Percentiles rank a stretch among this genome's conserved stretches.
Conservation (phyloP, 2,113 vertebrate genomes). For the Oxygymnocypris stewartii region DNA sequence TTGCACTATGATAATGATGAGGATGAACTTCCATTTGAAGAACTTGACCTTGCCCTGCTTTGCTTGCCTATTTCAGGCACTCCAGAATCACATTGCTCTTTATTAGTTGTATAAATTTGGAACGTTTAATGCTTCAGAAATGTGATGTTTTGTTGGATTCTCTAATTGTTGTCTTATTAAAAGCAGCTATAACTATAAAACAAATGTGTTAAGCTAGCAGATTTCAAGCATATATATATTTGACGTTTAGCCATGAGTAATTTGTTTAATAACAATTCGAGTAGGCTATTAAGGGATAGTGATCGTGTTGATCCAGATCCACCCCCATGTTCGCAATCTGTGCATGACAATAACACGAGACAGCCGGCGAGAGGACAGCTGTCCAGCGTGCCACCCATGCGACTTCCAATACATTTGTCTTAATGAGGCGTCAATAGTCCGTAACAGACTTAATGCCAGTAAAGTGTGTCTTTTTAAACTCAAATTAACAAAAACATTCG, state of each 20-base stretch:
- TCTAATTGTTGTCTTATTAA: not conserved
- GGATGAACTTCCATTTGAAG: slow-evolving; percentile 35
- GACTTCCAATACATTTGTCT: not conserved
- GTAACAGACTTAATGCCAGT: not conserved
- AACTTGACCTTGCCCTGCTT: slow-evolving; percentile 37
- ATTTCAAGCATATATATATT: not conserved
- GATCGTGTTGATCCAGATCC: slow-evolving; percentile 29
- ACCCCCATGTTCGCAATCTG: slow-evolving; percentile 23
- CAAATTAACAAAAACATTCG: too few species aligned
- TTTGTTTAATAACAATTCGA: not conserved
- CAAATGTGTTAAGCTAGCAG: not conserved
- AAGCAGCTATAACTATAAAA: not conserved
- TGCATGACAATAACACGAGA: slow-evolving; percentile 52
- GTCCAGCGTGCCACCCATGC: slow-evolving; percentile 44
- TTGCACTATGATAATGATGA: slow-evolving; percentile 10
- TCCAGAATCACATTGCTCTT: slow-evolving; percentile 27
- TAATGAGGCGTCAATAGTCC: not conserved
- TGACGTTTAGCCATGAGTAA: not conserved
- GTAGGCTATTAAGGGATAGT: not conserved
- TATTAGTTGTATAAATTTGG: not conserved
- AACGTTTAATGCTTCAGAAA: not conserved
- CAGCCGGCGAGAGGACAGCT: slow-evolving; percentile 58
- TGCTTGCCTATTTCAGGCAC: slow-evolving; percentile 35
- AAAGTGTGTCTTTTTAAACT: not conserved
- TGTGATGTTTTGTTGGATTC: not conserved